Evolutionary conservation across 2,888 invertebrate genomes (phyloP).

Genomic region (Spisula subtruncata): DNA sequence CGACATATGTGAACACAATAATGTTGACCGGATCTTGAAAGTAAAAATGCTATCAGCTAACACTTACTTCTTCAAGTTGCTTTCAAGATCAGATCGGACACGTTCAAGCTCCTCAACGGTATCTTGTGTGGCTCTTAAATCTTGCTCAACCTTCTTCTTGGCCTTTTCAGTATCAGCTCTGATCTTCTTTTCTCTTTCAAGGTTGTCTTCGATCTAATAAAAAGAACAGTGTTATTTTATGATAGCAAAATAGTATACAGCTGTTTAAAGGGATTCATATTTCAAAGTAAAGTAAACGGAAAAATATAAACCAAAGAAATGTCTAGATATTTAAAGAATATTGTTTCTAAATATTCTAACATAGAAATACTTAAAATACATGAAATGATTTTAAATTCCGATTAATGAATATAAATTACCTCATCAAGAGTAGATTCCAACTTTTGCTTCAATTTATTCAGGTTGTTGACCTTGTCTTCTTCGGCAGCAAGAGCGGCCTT

Average conservation of each 20-base stretch:
- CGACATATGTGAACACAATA: too few relatives aligned
- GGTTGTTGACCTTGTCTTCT: slow-evolving; percentile 99
- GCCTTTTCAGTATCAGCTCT: slow-evolving; percentile 98
- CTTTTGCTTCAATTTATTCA: slow-evolving; percentile 99
- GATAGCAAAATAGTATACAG: not conserved
- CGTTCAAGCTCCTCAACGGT: slow-evolving; percentile 87
- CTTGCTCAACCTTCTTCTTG: slow-evolving; percentile 99
- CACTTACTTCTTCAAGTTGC: slow-evolving; percentile 80
- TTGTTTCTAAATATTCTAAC: too few relatives aligned
- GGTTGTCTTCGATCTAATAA: slow-evolving; percentile 94
- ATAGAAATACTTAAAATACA: too few relatives aligned
- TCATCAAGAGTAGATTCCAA: slow-evolving; percentile 98
- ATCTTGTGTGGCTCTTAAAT: slow-evolving; percentile 93
- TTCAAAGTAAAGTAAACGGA: not conserved
- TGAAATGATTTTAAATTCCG: not conserved
- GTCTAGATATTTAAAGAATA: too few relatives aligned
- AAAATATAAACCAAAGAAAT: too few relatives aligned
- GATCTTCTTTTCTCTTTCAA: slow-evolving; percentile 99
- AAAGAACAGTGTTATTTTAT: not conserved
- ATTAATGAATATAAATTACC: slow-evolving; percentile 72
- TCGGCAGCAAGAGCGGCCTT: slow-evolving; percentile 91
- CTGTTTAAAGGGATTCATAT: not conserved
- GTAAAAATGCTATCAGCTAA: too few relatives aligned
- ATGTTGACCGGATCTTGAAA: too few relatives aligned
- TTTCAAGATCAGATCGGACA: slow-evolving; percentile 86